These are phyloP conservation scores for Polylopha cassiicola DNA, from an alignment of 2,888 invertebrate genomes.

Conservation along the genomic window DNA sequence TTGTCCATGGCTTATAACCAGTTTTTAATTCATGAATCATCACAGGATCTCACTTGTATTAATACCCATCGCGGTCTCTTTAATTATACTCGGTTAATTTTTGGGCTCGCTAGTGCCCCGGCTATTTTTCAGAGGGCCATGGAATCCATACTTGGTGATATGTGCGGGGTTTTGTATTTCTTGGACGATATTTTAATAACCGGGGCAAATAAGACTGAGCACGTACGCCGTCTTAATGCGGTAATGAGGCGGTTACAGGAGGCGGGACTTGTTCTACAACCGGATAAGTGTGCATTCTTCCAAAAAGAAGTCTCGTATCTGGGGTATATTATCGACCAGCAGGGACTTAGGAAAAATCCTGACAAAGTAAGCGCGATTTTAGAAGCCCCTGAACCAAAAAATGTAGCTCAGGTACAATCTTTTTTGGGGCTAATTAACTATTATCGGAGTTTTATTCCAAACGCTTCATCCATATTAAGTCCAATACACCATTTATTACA, in stretches of 20 bases:
- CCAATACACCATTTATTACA: constrained; percentile 6
- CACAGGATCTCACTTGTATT: too few relatives aligned
- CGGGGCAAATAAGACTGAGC: too few relatives aligned
- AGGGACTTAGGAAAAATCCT: constrained; percentile 3
- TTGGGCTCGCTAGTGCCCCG: constrained; percentile 1
- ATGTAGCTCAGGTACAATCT: neutral
- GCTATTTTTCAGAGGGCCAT: constrained; percentile 8
- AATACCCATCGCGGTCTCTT: too few relatives aligned
- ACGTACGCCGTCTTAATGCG: too few relatives aligned
- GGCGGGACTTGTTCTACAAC: too few relatives aligned
- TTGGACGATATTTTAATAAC: too few relatives aligned
- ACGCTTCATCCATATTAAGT: constrained; percentile 3
- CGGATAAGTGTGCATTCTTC: too few relatives aligned
- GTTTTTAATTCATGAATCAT: neutral
- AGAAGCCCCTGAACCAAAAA: neutral
- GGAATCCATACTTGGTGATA: neutral
- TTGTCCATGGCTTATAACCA: constrained; percentile 11
- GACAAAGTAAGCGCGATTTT: constrained; percentile 4
- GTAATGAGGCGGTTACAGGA: too few relatives aligned
- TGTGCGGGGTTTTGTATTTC: constrained; percentile 1
- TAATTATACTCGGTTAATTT: too few relatives aligned
- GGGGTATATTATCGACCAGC: constrained; percentile 6
- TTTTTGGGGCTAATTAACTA: constrained; percentile 2
- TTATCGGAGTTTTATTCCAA: too few relatives aligned
- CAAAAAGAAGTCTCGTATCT: constrained; percentile 2